A percentile compares a stretch with the other conserved stretches of the same genome.
These are phyloP conservation scores for Nomia melanderi DNA, from an alignment of 1,140 invertebrate genomes.

Conservation along the genomic window DNA sequence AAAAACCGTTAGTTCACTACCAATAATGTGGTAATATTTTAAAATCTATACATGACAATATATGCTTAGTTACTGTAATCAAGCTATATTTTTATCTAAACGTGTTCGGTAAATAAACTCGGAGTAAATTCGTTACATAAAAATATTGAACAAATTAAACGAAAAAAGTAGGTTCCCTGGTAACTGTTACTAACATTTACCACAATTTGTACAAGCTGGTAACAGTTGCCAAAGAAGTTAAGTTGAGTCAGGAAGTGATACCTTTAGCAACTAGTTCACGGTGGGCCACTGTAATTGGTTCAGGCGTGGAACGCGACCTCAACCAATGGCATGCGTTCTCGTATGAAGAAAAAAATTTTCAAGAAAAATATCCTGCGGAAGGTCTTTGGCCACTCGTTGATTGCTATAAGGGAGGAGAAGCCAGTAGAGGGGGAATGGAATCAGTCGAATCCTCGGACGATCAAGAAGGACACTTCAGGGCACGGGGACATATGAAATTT, in stretches of 20 bases:
- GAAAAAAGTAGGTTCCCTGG: no score
- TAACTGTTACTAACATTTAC: neutral
- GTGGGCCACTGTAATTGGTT: conserved; percentile 53
- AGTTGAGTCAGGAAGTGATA: neutral
- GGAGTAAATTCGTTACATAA: no score
- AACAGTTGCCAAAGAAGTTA: neutral
- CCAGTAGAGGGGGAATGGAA: conserved; percentile 32
- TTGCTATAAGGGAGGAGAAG: conserved; percentile 16
- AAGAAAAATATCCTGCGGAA: conserved; percentile 32
- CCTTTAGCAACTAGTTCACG: neutral
- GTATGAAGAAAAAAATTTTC: conserved; percentile 16
- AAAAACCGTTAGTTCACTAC: no score
- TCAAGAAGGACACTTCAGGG: conserved; percentile 46
- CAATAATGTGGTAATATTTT: no score
- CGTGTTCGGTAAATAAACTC: no score
- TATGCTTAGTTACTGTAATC: no score
- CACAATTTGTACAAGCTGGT: neutral
- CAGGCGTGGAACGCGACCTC: conserved; percentile 17
- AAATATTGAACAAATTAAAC: no score
- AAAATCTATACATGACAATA: no score
- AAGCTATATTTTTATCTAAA: no score
- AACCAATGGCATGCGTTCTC: conserved; percentile 48
- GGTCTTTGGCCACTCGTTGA: conserved; percentile 40
- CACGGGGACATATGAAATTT: conserved; percentile 42
- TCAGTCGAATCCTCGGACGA: conserved; percentile 61